Evolutionary conservation across 2,888 invertebrate species (phyloP).

Genomic region (Tigriopus californicus): DNA sequence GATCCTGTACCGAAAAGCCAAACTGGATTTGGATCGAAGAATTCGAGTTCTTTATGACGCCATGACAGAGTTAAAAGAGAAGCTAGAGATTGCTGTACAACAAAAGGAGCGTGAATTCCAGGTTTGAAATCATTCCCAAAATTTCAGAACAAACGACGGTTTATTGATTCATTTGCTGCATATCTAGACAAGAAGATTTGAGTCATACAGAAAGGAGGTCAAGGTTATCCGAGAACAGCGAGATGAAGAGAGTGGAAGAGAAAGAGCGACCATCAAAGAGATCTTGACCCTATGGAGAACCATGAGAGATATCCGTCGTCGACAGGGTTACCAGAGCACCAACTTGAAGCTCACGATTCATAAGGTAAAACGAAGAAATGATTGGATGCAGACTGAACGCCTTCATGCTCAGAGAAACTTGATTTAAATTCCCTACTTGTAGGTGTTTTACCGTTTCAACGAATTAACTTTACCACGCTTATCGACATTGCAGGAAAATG

Average conservation of each 20-base stretch:
- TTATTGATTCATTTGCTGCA: not conserved
- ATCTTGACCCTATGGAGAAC: constrained; percentile 8
- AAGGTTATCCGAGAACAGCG: not conserved
- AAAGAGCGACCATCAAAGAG: constrained; percentile 1
- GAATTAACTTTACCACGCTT: too few species aligned
- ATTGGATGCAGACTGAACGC: too few species aligned
- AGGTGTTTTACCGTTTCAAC: too few species aligned
- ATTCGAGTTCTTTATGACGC: not conserved
- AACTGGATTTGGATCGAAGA: not conserved
- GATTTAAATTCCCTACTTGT: too few species aligned
- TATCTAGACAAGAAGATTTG: not conserved
- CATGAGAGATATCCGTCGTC: constrained; percentile 1
- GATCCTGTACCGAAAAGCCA: not conserved
- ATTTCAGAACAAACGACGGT: not conserved
- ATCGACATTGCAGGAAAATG: too few species aligned
- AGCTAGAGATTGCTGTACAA: not conserved
- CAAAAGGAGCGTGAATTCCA: not conserved
- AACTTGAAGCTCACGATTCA: constrained; percentile 3
- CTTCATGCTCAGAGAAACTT: too few species aligned
- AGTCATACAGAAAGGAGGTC: constrained; percentile 1
- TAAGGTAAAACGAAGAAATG: not conserved
- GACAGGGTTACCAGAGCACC: constrained; percentile 4
- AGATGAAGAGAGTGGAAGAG: not conserved
- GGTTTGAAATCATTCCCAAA: not conserved
- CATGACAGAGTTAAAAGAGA: not conserved